Conservation (phyloP, 2,888 invertebrate genomes). For the Masnerella sp. region DNA sequence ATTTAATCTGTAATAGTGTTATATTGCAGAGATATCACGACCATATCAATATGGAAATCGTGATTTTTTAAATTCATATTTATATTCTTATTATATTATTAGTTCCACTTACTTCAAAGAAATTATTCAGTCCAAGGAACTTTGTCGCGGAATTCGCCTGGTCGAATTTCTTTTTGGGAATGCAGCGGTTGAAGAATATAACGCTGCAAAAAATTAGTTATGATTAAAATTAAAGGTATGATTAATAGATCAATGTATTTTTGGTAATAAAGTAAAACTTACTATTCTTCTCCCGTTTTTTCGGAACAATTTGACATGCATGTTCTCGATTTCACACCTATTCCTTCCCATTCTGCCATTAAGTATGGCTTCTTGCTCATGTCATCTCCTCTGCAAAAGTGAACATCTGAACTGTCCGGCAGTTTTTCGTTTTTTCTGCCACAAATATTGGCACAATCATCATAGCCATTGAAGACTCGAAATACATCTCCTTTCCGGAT, state of each 20-base stretch:
- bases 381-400: constrained; percentile 77
- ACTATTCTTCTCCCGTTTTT: constrained; percentile 3
- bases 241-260: background rate
- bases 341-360: constrained; percentile 54
- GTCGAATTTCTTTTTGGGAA: constrained; percentile 76
- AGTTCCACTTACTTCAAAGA: constrained; percentile 79
- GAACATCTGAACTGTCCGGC: constrained; percentile 71
- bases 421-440: constrained; percentile 78
- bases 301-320: constrained; percentile 74
- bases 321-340: constrained; percentile 67
- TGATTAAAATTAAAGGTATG: background rate
- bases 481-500: constrained; percentile 79
- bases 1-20: too few species aligned
- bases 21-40: too few species aligned
- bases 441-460: constrained; percentile 83
- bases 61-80: too few species aligned
- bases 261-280: background rate
- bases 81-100: too few species aligned
- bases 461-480: constrained; percentile 82
- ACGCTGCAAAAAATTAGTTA: constrained; percentile 70
- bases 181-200: constrained; percentile 79
- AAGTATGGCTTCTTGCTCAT: constrained; percentile 70
- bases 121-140: constrained; percentile 79
- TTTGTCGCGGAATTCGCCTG: constrained; percentile 77
- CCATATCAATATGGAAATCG: too few species aligned